Evolutionary conservation across 2,797 vertebrate genomes (phyloP).

Genomic region (Cyclopterus lumpus): DNA sequence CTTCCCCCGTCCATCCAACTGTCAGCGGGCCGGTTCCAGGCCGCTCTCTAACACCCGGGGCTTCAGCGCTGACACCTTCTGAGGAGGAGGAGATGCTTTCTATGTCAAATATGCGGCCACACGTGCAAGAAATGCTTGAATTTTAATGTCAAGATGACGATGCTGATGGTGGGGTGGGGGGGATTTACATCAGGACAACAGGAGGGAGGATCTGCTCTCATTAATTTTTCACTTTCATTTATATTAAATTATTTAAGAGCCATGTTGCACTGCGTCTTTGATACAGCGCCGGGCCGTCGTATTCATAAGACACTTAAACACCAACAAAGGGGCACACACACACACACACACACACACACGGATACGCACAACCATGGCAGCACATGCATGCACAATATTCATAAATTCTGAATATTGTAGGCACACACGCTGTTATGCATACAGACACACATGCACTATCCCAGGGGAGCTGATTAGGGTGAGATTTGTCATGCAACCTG

Average conservation of each 20-base stretch:
- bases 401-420: constrained; percentile 34
- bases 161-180: background rate
- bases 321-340: constrained; percentile 30
- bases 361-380: background rate
- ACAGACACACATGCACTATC: constrained; percentile 42
- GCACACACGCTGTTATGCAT: constrained; percentile 24
- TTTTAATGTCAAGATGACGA: background rate
- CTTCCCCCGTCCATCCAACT: background rate
- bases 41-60: background rate
- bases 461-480: constrained; percentile 74
- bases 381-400: constrained; percentile 28
- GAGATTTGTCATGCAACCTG: constrained; percentile 56
- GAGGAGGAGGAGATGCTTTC: background rate
- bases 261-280: constrained; percentile 42
- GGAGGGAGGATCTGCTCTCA: constrained; percentile 63
- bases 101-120: background rate
- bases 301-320: constrained; percentile 33
- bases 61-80: background rate
- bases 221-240: constrained; percentile 77
- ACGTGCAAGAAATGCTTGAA: background rate
- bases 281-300: constrained; percentile 31
- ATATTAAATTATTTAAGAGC: constrained; percentile 73
- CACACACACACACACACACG: constrained; percentile 22
- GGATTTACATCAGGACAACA: constrained; percentile 32
- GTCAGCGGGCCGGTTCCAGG: background rate